These are phyloP conservation scores for Dicycla oo DNA, from an alignment of 2,888 invertebrate genomes.

Conservation along the genomic window DNA sequence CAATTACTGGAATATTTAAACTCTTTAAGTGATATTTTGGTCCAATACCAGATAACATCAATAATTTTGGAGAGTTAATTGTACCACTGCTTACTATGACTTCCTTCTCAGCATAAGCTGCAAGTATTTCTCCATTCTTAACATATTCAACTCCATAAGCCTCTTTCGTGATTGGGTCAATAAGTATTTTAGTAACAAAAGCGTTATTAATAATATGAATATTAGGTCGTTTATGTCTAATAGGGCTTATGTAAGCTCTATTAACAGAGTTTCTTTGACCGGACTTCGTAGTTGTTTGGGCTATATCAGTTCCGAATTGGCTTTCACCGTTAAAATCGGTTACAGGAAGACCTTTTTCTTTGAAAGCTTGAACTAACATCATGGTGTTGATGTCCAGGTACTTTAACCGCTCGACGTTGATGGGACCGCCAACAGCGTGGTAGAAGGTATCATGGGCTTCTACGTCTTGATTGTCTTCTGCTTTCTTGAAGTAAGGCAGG, in stretches of 20 bases:
- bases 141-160: slow-evolving; percentile 84
- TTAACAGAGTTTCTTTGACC: slow-evolving; percentile 92
- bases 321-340: slow-evolving; percentile 90
- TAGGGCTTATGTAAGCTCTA: slow-evolving; percentile 92
- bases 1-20: slow-evolving; percentile 89
- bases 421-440: slow-evolving; percentile 91
- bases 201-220: slow-evolving; percentile 88
- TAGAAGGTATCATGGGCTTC: slow-evolving; percentile 89
- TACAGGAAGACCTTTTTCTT: slow-evolving; percentile 91
- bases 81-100: slow-evolving; percentile 91
- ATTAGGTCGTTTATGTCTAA: slow-evolving; percentile 89
- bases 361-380: slow-evolving; percentile 90
- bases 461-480: slow-evolving; percentile 91
- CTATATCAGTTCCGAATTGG: slow-evolving; percentile 91
- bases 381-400: slow-evolving; percentile 91
- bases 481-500: slow-evolving; percentile 93
- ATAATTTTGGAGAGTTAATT: slow-evolving; percentile 91
- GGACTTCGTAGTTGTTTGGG: slow-evolving; percentile 91
- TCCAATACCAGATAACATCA: slow-evolving; percentile 93
- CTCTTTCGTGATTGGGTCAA: slow-evolving; percentile 89
- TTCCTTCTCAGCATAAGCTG: slow-evolving; percentile 90
- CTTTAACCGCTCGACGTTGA: slow-evolving; percentile 91
- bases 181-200: slow-evolving; percentile 90
- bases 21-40: slow-evolving; percentile 88
- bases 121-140: slow-evolving; percentile 82